These are phyloP conservation scores for Actinia tenebrosa DNA, from an alignment of 64 coral and sea anemone genomes.

Conservation along the genomic window DNA sequence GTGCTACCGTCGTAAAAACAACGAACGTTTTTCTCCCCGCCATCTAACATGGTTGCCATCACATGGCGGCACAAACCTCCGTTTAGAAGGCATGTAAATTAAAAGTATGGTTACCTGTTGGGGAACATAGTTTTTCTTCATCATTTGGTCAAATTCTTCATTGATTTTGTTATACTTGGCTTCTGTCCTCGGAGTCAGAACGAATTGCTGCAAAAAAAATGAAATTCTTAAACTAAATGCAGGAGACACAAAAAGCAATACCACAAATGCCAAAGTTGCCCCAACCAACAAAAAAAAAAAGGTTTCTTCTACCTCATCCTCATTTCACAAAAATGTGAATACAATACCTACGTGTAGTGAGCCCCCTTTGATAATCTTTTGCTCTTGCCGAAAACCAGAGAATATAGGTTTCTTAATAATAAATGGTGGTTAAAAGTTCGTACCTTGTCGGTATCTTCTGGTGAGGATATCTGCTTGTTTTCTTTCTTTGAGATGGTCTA, in stretches of 20 bases:
- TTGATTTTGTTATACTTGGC: conserved; percentile 99
- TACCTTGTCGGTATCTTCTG: conserved; percentile 96
- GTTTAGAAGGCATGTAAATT: no score
- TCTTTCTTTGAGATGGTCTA: conserved; percentile 99
- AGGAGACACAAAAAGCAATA: neutral
- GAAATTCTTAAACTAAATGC: neutral
- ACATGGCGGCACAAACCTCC: no score
- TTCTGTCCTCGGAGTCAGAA: conserved; percentile 93
- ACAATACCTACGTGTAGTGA: no score
- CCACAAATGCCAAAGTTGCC: neutral
- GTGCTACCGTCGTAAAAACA: no score
- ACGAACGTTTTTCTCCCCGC: no score
- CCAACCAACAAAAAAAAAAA: no score
- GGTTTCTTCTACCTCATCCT: no score
- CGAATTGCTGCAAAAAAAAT: conserved; percentile 80
- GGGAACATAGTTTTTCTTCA: conserved; percentile 92
- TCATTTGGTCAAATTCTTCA: conserved; percentile 99
- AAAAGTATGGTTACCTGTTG: conserved; percentile 23
- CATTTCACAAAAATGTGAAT: no score
- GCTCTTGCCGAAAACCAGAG: no score
- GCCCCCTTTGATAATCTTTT: no score
- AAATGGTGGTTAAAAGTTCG: neutral
- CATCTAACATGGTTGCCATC: no score
- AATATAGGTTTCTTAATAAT: no score
- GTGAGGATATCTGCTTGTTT: conserved; percentile 85